phyloP scores from a whole-genome alignment of 2,113 vertebrate species.

The Burhinus bistriatus region DNA sequence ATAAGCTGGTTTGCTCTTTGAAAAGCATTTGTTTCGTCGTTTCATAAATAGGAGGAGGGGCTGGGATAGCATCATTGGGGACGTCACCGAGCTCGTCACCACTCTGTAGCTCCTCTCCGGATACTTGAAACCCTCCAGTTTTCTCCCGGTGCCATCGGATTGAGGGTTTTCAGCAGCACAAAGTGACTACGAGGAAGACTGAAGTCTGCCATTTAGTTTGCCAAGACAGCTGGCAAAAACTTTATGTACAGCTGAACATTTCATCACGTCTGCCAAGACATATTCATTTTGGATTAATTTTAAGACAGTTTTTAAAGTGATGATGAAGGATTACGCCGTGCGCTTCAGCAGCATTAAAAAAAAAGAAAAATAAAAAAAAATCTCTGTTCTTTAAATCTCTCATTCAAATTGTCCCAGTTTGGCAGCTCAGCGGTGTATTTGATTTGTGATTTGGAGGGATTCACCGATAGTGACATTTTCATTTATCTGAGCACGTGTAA shows the following conservation, averaged over 20 bases:
- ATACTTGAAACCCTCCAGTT: background rate
- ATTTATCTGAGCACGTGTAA: background rate
- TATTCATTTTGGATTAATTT: slow-evolving; percentile 19
- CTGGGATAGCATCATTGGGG: accelerated
- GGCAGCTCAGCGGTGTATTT: background rate
- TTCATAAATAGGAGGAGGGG: background rate
- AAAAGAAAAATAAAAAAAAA: background rate
- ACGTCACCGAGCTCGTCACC: background rate
- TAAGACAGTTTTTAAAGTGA: slow-evolving; percentile 12
- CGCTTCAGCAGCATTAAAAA: background rate
- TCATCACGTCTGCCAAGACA: slow-evolving; percentile 31
- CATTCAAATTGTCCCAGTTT: background rate
- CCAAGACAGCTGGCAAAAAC: slow-evolving; percentile 25
- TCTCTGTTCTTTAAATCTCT: background rate
- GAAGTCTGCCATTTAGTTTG: slow-evolving; percentile 8
- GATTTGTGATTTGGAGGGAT: background rate
- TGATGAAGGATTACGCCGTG: background rate
- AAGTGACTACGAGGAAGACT: background rate
- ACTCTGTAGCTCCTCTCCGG: background rate
- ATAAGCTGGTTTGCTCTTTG: slow-evolving; percentile 16
- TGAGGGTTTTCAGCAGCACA: background rate
- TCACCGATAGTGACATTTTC: background rate
- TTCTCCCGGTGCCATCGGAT: background rate
- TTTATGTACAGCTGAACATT: background rate
- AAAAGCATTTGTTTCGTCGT: background rate